phyloP scores from a whole-genome alignment of 1,140 invertebrate genomes.

The Megalopta genalis region DNA sequence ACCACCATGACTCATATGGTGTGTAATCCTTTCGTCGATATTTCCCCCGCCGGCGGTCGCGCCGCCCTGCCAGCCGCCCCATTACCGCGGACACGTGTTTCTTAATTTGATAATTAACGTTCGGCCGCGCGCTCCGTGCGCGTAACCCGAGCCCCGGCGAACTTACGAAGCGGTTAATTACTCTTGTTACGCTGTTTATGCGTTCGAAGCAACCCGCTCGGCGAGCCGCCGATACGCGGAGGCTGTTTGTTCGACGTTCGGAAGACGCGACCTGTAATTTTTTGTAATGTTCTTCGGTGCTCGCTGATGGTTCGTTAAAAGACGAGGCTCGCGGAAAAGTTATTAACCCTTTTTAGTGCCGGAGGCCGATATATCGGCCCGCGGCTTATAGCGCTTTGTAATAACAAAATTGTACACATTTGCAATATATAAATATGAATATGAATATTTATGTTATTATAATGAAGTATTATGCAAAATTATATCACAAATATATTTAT shows the following conservation, averaged over 20 bases:
- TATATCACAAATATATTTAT: too few relatives aligned
- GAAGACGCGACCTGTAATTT: conserved; percentile 2
- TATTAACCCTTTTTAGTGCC: too few relatives aligned
- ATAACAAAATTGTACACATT: too few relatives aligned
- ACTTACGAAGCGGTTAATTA: not conserved
- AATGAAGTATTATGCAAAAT: too few relatives aligned
- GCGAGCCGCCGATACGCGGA: not conserved
- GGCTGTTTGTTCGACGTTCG: not conserved
- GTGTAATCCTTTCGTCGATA: not conserved
- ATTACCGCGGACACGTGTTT: conserved; percentile 9
- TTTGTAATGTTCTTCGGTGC: not conserved
- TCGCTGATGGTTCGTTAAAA: too few relatives aligned
- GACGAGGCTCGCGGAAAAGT: too few relatives aligned
- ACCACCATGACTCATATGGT: not conserved
- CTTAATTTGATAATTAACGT: conserved; percentile 36
- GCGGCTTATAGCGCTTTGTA: too few relatives aligned
- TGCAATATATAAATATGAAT: too few relatives aligned
- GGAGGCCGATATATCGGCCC: too few relatives aligned
- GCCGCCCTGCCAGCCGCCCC: not conserved
- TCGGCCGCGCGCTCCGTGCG: not conserved
- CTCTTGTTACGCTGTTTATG: not conserved
- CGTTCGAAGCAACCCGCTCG: not conserved
- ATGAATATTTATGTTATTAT: too few relatives aligned
- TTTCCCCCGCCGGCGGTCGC: not conserved
- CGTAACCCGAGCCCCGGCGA: not conserved